Percentiles rank a stretch among this genome's conserved stretches.
Conservation (phyloP, 2,113 vertebrate species). For the Emydura subglobosa region DNA sequence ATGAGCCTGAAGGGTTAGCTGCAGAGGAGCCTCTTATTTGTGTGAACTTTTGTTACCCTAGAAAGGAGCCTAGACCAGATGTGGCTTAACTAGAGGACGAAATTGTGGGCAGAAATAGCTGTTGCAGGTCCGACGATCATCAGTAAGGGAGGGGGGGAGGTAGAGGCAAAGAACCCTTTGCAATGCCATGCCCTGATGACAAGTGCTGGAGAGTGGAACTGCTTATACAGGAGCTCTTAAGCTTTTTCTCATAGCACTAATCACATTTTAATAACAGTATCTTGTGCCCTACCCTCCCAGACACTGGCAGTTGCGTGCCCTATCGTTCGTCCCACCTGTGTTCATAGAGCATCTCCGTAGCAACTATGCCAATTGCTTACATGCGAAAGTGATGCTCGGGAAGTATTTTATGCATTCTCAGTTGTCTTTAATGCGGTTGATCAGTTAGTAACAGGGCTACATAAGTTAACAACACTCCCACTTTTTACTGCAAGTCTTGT, state of each 20-base stretch:
- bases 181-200: no score
- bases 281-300: neutral
- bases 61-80: neutral
- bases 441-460: neutral
- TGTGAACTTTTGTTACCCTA: neutral
- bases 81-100: no score
- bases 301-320: neutral
- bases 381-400: neutral
- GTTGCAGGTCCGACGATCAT: neutral
- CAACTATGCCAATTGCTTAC: neutral
- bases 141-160: no score
- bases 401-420: neutral
- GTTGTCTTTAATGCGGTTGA: neutral
- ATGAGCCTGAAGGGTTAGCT: neutral
- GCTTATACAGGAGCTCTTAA: neutral
- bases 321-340: neutral
- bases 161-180: neutral
- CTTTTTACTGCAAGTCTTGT: neutral
- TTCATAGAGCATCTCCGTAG: neutral
- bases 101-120: neutral
- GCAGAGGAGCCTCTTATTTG: neutral
- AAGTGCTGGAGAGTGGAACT: neutral
- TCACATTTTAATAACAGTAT: neutral
- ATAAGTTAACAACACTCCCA: neutral
- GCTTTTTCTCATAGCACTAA: neutral